Base-by-base conservation (phyloP, 2,888 invertebrate species). In the Hermaeophaga mercurialis region DNA sequence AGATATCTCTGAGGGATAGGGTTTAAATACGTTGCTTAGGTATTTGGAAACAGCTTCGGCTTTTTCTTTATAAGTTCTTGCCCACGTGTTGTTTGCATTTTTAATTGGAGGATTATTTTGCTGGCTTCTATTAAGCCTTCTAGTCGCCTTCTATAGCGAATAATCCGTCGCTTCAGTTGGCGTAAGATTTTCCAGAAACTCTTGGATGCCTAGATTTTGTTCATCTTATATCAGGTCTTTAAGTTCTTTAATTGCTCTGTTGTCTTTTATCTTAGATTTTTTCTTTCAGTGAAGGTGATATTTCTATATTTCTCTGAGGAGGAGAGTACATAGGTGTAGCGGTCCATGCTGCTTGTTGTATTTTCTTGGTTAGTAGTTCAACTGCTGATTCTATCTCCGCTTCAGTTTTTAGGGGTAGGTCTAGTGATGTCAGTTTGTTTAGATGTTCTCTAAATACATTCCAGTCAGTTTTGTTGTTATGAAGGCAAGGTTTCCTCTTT, bases 341-440 rank as follows among this genome's bases (percentile, higher is more conserved):
- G n/a, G n/a, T n/a, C n/a, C n/a, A n/a, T n/a, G n/a, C n/a, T n/a
- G n/a, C n/a, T n/a, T n/a, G n/a, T n/a, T n/a, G n/a, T n/a, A n/a
- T n/a, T n/a, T n/a, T n/a, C n/a, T n/a, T n/a, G n/a, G n/a, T n/a
- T n/a, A n/a, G n/a, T n/a, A n/a, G n/a, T n/a, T n/a, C n/a, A n/a
- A n/a, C n/a, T n/a, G n/a, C n/a, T n/a, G n/a, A n/a, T n/a, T n/a
- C n/a, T n/a, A n/a, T n/a, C n/a, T n/a, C n/a, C n/a, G n/a, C n/a
- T n/a, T n/a, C n/a, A n/a, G n/a, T n/a, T n/a, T n/a, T n/a, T n/a
- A n/a, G n/a, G n/a, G n/a, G n/a, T n/a, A n/a, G n/a, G n/a, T 43
- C 6, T 43, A 43, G 43, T 43, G 43, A 43, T 24, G 19, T 43
- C 26, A 43, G 22, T 19, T 11, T 24, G 14, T 43, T 17, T n/a